Base-by-base conservation (phyloP, 2,888 invertebrate genomes). In the Drosophila stalkeri region DNA sequence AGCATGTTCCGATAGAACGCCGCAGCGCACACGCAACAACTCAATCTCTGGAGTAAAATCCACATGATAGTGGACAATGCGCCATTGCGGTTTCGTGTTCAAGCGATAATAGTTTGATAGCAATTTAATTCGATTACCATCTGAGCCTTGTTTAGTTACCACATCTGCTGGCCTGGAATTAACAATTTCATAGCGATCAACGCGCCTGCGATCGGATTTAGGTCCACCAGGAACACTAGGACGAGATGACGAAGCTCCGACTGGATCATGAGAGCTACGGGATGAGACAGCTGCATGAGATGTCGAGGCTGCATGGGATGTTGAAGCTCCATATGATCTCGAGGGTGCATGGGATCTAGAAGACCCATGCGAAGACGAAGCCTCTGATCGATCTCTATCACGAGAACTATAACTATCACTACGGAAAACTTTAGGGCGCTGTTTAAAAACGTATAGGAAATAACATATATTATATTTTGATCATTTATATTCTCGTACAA, bases 21-120 rank as follows among this genome's bases (percentile, higher is more conserved):
- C 94, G 86, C 95, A 96, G 1, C 96, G 94, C 0, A 95, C 92
- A 0, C 91, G 89, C 0, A 95, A 95, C 31, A 94, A 92, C 78
- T 97, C 97, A 75, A 97, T 95, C 0, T 95, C 95, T 0, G 97
- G 97, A 0, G 93, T 90, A 75, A 97, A 95, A 78, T 96, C 96
- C 0, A 97, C 97, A 31, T 95, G 94, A 90, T 97, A 97, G 70
- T 97, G 96, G 74, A 95, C 95, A 1, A 97, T 92, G 6, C 88
- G 83, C 97, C 97, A 97, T 61, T 95, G 94, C 0, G 96, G 95
- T 0, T 94, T 94, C 0, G 95, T 94, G 2, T 95, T 75, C 0
- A 97, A 90, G 0, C 94, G 93, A 80, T 96, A 97, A 80, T 96
- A 97, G 89, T 97, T 97, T 0, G 96, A 94, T 81, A 52, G 75